Evolutionary conservation across 2,113 vertebrate genomes (phyloP), one percentile per base, ranked within the genome.

Genomic region (Neogobius melanostomus): DNA sequence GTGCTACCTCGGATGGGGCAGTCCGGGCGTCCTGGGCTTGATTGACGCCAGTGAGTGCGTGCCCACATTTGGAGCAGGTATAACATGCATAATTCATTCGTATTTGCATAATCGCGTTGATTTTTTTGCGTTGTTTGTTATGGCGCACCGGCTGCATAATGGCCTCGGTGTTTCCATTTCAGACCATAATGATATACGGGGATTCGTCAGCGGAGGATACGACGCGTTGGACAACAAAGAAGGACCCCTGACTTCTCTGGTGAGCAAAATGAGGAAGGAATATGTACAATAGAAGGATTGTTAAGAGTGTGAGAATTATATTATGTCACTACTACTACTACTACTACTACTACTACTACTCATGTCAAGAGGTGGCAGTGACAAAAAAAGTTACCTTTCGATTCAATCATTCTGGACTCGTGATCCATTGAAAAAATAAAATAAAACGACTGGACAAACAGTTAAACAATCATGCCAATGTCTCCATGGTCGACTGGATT

Each of bases 21-120:
- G 88, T 16, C 82, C 93, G 1, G 92, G 90, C 12, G 66, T 93
- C 47, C 85, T 94, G 12, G 92, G 90, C 50, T 90, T 95, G 64
- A 91, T 93, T 50, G 94, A 94, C 14, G 92, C 93, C 64, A 94
- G 91, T 15, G 93, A 94, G 81, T 95, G 93, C 68, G 84, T 82
- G 12, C 92, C 93, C 46, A 93, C 91, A 0, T 95, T 93, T 15
- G 92, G 93, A 67, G 91, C 93, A 87, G 91, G 93, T 94, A 12
- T 53, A 36, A 46, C 28, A 14, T 42, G 61, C 36, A 51, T 44
- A 9, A 16, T 45, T 45, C 16, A 21, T 64, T 21, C 11, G 10
- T 48, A 21, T 64, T 46, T 61, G 42, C 42, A 44, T 45, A 61
- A 45, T 6, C 6, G 6, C 10, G 4, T 45, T n/a, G 42, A 64